phyloP scores from a whole-genome alignment of 2,797 vertebrate genomes.

The Sternotherus odoratus region DNA sequence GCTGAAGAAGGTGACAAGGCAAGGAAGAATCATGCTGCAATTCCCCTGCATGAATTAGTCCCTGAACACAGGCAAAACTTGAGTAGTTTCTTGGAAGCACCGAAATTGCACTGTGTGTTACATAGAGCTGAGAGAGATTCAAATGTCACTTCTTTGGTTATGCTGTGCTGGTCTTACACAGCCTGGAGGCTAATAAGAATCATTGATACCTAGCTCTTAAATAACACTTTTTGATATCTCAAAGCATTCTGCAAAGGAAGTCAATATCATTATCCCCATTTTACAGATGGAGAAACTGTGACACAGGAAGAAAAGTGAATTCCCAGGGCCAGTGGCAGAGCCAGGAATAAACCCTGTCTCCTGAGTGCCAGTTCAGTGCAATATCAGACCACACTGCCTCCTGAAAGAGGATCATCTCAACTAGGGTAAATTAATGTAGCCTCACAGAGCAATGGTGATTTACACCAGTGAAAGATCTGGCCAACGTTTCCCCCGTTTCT shows the following conservation, averaged over 20 bases:
- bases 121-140: not conserved
- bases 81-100: not conserved
- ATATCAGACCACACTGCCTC: not conserved
- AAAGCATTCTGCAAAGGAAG: not conserved
- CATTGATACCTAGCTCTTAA: too few species aligned
- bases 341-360: not conserved
- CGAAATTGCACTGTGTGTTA: not conserved
- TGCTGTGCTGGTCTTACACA: not conserved
- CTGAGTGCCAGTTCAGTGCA: not conserved
- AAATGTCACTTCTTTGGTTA: not conserved
- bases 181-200: not conserved
- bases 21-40: not conserved
- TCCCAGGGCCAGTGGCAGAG: not conserved
- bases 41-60: not conserved
- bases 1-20: not conserved
- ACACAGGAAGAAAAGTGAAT: not conserved
- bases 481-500: not conserved
- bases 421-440: not conserved
- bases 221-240: too few species aligned
- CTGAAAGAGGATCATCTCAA: not conserved
- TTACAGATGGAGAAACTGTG: not conserved
- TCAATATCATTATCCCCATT: not conserved
- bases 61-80: not conserved
- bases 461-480: not conserved
- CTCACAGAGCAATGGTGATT: not conserved